Evolutionary conservation across 2,888 invertebrate species (phyloP).

Genomic region (Lasioglossum villosulum): DNA sequence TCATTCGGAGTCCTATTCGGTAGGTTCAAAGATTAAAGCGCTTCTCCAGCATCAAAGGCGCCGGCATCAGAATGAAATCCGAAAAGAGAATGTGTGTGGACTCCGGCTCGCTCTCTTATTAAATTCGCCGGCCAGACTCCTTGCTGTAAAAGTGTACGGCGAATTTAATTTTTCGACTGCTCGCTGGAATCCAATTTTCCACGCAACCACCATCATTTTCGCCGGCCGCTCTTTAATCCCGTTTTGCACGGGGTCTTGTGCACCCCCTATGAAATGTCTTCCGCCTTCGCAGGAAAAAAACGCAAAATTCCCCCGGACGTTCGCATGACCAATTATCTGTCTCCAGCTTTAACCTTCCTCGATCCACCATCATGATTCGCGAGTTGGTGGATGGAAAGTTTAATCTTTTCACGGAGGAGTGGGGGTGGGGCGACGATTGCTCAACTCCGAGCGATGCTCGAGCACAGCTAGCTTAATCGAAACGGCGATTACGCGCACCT

Average conservation of each 20-base stretch:
- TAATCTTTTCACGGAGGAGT: neutral
- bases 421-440: neutral
- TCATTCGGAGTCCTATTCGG: slow-evolving; percentile 40
- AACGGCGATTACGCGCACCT: slow-evolving; percentile 20
- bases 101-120: slow-evolving; percentile 47
- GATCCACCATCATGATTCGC: neutral
- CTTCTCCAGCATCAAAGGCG: slow-evolving; percentile 52
- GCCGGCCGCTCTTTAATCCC: slow-evolving; percentile 24
- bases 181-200: slow-evolving; percentile 49
- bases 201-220: slow-evolving; percentile 37
- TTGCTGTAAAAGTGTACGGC: slow-evolving; percentile 28
- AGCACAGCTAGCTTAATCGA: slow-evolving; percentile 7
- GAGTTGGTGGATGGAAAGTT: neutral
- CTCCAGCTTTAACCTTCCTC: neutral
- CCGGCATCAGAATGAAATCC: slow-evolving; percentile 44
- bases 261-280: slow-evolving; percentile 6
- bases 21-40: slow-evolving; percentile 55
- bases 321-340: slow-evolving; percentile 24
- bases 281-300: neutral
- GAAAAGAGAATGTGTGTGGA: slow-evolving; percentile 53
- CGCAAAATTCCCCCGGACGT: neutral
- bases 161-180: slow-evolving; percentile 53
- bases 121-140: slow-evolving; percentile 35
- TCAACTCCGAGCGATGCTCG: slow-evolving; percentile 19
- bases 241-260: neutral